Percentiles rank a stretch among this genome's conserved stretches.
These are phyloP conservation scores for Papilio polytes DNA, from an alignment of 1,140 invertebrate species.

Conservation along the genomic window DNA sequence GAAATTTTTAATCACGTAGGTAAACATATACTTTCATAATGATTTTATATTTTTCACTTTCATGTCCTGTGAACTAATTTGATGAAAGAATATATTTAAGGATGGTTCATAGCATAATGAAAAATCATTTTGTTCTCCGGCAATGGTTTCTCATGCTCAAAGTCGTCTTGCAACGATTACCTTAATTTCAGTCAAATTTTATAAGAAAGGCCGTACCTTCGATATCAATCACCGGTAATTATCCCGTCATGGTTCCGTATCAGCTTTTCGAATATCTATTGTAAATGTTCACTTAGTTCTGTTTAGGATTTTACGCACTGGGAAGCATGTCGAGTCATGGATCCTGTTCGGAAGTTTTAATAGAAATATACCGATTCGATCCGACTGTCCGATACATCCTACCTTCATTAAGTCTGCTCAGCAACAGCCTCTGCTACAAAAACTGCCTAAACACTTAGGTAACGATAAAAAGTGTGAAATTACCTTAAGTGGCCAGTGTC, in stretches of 20 bases:
- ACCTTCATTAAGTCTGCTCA: conserved; percentile 54
- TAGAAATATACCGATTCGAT: conserved; percentile 70
- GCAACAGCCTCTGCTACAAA: conserved; percentile 51
- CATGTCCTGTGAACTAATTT: neutral
- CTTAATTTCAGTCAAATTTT: conserved; percentile 1
- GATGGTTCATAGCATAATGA: neutral
- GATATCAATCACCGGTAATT: conserved; percentile 66
- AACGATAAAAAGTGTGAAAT: conserved; percentile 75
- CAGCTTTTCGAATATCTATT: conserved; percentile 57
- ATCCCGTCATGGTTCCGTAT: conserved; percentile 51
- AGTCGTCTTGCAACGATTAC: conserved; percentile 10
- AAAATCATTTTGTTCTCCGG: neutral
- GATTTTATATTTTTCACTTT: neutral
- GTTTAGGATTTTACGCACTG: conserved; percentile 67
- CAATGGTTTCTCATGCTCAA: neutral
- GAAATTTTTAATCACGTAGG: no score
- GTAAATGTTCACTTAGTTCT: conserved; percentile 56
- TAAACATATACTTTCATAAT: neutral
- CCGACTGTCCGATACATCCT: conserved; percentile 68
- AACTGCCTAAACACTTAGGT: conserved; percentile 67
- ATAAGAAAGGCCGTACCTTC: conserved; percentile 41
- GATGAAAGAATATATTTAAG: neutral
- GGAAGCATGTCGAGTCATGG: conserved; percentile 59
- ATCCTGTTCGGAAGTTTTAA: conserved; percentile 52
- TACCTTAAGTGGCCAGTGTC: conserved; percentile 76